Percentiles rank a stretch among this genome's conserved stretches.
These are phyloP conservation scores for Lamellibrachia columna DNA, from an alignment of 2,888 invertebrate genomes.

Conservation along the genomic window DNA sequence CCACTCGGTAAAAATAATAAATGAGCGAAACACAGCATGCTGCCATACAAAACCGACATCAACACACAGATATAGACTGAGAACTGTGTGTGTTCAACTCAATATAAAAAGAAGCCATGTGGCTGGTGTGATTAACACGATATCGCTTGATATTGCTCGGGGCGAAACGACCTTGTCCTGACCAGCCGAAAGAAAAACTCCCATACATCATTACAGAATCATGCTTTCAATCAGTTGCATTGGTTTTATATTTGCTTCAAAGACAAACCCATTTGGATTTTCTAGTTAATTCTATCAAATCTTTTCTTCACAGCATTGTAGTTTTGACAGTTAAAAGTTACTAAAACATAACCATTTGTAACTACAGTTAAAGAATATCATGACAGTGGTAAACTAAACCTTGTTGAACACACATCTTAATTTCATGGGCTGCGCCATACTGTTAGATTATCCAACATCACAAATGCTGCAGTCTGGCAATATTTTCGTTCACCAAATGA, in stretches of 20 bases:
- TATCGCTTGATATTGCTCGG: background rate
- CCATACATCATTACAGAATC: constrained; percentile 8
- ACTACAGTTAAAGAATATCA: too few relatives aligned
- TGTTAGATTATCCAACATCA: too few relatives aligned
- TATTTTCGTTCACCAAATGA: too few relatives aligned
- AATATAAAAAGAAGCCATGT: background rate
- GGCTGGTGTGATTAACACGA: background rate
- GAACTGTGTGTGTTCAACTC: background rate
- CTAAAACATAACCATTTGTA: too few relatives aligned
- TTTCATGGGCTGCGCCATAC: too few relatives aligned
- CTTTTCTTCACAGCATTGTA: background rate
- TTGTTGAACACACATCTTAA: too few relatives aligned
- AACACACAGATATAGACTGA: background rate
- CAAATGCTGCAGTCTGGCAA: too few relatives aligned
- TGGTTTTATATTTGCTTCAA: background rate
- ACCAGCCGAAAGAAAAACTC: background rate
- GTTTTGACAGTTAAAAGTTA: background rate
- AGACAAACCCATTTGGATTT: background rate
- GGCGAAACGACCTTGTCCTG: background rate
- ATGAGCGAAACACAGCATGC: background rate
- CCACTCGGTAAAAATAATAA: background rate
- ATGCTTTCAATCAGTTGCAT: background rate
- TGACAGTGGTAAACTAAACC: too few relatives aligned
- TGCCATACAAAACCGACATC: background rate
- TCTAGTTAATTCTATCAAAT: background rate